Percentiles rank a stretch among this genome's conserved stretches.
Conservation (phyloP, 2,113 vertebrate genomes). For the Burhinus oedicnemus region DNA sequence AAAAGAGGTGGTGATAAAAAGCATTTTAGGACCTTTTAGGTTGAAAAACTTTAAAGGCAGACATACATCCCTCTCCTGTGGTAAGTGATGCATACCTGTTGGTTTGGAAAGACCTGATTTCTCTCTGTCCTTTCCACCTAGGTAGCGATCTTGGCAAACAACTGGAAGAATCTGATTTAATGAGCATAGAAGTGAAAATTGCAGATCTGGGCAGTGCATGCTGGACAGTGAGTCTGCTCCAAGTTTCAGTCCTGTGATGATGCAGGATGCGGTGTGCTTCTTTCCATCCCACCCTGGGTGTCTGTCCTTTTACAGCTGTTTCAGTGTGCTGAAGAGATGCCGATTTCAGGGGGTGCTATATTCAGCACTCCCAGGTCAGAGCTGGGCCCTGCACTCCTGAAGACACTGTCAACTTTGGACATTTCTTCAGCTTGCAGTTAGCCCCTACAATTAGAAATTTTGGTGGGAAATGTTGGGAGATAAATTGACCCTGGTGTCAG, state of each 20-base stretch:
- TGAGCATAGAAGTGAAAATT: conserved; percentile 83
- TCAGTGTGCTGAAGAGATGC: not conserved
- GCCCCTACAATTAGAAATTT: not conserved
- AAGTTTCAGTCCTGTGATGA: rapidly evolving
- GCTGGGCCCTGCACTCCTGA: not conserved
- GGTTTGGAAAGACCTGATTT: not conserved
- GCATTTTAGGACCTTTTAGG: not conserved
- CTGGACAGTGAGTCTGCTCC: conserved; percentile 81
- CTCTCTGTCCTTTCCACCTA: not conserved
- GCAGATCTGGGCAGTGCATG: conserved; percentile 88
- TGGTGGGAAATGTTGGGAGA: not conserved
- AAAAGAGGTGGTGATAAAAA: not conserved
- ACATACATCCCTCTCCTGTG: not conserved
- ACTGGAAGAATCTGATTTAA: conserved; percentile 57
- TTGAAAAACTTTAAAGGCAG: not conserved
- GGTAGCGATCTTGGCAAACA: not conserved
- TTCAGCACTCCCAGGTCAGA: not conserved
- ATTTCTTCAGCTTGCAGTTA: not conserved
- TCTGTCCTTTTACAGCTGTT: not conserved
- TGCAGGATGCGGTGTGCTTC: not conserved
- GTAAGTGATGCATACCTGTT: not conserved
- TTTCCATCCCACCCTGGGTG: not conserved
- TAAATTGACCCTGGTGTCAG: not conserved
- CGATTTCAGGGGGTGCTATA: rapidly evolving
- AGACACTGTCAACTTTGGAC: not conserved